Percentiles rank a stretch among this genome's conserved stretches.
Evolutionary conservation across 2,113 vertebrate genomes (phyloP).

Genomic region (Tupaia tana): DNA sequence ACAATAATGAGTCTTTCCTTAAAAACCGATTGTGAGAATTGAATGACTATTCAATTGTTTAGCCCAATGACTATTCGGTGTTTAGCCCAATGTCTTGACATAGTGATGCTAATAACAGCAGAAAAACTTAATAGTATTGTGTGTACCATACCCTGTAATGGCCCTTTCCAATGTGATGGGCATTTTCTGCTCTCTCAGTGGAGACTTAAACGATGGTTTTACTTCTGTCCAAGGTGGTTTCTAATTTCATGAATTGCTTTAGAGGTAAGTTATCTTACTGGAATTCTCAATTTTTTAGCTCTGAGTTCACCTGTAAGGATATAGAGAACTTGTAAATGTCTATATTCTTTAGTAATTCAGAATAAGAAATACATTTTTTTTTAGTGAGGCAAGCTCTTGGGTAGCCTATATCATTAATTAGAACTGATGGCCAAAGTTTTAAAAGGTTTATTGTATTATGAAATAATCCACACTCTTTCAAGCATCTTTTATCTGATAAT

Average conservation of each 20-base stretch:
- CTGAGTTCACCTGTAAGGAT: neutral
- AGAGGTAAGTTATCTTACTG: neutral
- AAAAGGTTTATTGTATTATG: constrained; percentile 6
- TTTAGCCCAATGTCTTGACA: neutral
- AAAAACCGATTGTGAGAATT: neutral
- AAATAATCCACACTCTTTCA: neutral
- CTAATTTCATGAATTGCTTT: neutral
- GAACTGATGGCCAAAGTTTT: neutral
- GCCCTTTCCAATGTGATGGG: neutral
- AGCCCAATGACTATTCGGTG: neutral
- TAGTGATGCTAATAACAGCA: neutral
- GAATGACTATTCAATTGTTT: neutral
- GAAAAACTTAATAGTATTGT: neutral
- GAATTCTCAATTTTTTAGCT: neutral
- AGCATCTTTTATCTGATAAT: neutral
- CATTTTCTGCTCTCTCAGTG: neutral
- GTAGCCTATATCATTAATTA: neutral
- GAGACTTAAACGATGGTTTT: neutral
- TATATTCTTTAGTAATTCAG: neutral
- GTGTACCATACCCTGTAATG: too few relatives aligned
- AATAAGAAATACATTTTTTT: neutral
- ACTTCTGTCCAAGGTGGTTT: neutral
- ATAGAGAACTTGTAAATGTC: neutral
- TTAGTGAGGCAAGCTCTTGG: neutral
- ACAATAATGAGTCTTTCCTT: neutral